Evolutionary conservation across 2,888 invertebrate species (phyloP), one percentile per base, ranked within the genome.

Genomic region (Orchesella flavescens): DNA sequence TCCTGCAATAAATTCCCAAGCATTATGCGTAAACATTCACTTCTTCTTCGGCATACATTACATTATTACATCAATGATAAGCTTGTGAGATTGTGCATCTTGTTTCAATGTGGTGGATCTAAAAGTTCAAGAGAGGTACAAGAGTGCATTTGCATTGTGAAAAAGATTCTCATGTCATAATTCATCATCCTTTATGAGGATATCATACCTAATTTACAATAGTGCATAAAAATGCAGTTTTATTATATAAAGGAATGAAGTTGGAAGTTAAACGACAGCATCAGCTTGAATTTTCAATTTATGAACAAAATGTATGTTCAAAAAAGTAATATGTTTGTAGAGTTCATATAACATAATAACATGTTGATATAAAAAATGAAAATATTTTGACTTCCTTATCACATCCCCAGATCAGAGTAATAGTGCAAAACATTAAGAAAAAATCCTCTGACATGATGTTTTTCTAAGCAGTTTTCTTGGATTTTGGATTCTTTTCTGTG

Each of bases 351-450:
- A n/a, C 61, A 61, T 13, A n/a, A 24, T 7, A n/a, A 34, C 63
- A 63, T 24, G 24, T 12, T 3, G 34, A 34, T 34, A 34, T 63
- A n/a, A 24, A 19, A 63, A 24, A 53, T 63, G 66, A 66, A 76
- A 66, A 76, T 66, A 57, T 76, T 76, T 76, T 57, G 65, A 57
- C 76, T 76, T 76, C 57, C 57, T 57, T 53, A 57, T 57, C 57
- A 57, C n/a, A 57, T 15, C 57, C n/a, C 57, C n/a, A 34, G 17
- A 57, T 57, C 57, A 57, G 19, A 57, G 19, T 17, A 19, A 19
- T 10, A 57, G 57, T 34, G 34, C 34, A 34, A 2, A 34, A 34
- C 34, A 34, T 34, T 4, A 34, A 34, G 34, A 34, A 34, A 34
- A n/a, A 34, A 34, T 72, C 19, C 34, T 73, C 12, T 55, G 34